Evolutionary conservation across 2,113 vertebrate genomes (phyloP), one percentile per base, ranked within the genome.

Genomic region (Cebus imitator): DNA sequence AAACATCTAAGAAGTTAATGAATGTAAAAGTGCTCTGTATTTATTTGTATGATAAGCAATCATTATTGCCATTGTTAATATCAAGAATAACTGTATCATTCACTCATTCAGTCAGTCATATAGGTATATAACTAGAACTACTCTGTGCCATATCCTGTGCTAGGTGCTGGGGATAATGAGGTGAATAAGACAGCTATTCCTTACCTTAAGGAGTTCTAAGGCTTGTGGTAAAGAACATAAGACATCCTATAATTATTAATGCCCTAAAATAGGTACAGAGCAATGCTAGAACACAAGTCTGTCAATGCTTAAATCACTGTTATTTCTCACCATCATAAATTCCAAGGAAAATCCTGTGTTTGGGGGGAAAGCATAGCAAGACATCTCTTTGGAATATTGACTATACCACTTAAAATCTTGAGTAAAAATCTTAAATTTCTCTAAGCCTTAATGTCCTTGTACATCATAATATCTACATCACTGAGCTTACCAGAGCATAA

Each of bases 241-340:
- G 18, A 87, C 20, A 91, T 18, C 61, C 80, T 35, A 61, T 84
- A 58, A 87, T 37, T 83, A 75, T 43, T 11, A 94, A 40, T 27
- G 4, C 48, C 55, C 55, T 75, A 61, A 75, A 84, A 91, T 61
- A 93, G 16, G 43, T 23, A 4, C 32, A 93, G 30, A 70, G 20
- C 4, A 64, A 81, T 70, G 25, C 68, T 72, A 91, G 40, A 85
- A 95, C 12, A 30, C 35, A 94, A 8, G 30, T 57, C 45, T 90
- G 50, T 95, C 35, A 55, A 27, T 66, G 25, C 58, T 64, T 13
- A 72, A 37, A 45, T 25, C 25, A 95, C 37, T 78, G n/a, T 91
- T 84, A 52, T 13, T 55, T 97, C 89, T 91, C 61, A 78, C 18
- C 30, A 89, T 57, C 20, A 94, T 52, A 75, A 96, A 84, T 96